A percentile compares a stretch with the other conserved stretches of the same genome.
Evolutionary conservation across 1,140 invertebrate species (phyloP).

Genomic region (Trypoxylus dichotomus): DNA sequence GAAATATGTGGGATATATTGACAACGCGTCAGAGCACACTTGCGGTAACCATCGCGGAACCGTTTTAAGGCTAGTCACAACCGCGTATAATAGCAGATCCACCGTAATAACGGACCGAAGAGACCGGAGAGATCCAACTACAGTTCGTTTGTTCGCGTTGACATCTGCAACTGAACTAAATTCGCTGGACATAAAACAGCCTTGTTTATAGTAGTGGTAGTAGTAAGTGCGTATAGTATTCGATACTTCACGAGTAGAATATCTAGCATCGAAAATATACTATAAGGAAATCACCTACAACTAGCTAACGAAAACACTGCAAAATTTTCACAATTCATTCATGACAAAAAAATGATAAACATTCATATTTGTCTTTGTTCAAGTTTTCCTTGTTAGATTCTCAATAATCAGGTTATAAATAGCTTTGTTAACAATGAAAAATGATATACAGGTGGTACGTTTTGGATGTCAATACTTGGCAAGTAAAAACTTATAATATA

Average conservation of each 20-base stretch:
- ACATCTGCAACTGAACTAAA: slow-evolving; percentile 9
- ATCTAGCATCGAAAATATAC: no score
- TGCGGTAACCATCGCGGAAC: neutral
- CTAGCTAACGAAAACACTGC: neutral
- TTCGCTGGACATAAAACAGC: neutral
- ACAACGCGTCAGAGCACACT: neutral
- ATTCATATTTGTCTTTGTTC: no score
- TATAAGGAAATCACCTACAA: no score
- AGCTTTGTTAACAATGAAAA: no score
- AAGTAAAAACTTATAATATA: no score
- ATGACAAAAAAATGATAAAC: neutral
- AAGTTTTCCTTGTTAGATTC: no score
- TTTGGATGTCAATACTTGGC: no score
- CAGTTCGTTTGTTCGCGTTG: neutral
- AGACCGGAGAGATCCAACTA: neutral
- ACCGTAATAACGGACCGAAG: neutral
- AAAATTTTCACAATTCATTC: neutral
- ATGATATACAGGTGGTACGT: no score
- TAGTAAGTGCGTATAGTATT: no score
- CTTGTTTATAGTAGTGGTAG: neutral
- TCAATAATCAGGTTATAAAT: no score
- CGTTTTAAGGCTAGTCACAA: neutral
- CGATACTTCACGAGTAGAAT: no score
- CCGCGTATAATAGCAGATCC: neutral
- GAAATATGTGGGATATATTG: neutral